Percentiles rank a stretch among this genome's conserved stretches.
Evolutionary conservation across 2,113 vertebrate genomes (phyloP).

Genomic region (Neotoma lepida): DNA sequence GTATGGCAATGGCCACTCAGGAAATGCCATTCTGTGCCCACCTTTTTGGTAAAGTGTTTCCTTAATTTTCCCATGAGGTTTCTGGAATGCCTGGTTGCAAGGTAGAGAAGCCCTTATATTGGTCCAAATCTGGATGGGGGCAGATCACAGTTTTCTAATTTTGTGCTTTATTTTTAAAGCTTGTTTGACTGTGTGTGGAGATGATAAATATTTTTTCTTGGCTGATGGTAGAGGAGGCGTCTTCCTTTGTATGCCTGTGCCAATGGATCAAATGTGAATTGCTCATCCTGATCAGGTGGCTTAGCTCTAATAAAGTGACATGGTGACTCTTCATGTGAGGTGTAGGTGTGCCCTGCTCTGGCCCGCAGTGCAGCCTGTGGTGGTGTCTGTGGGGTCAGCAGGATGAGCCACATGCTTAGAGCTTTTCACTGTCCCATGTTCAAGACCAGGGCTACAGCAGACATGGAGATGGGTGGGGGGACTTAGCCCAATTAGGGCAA

Average conservation of each 20-base stretch:
- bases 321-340: not conserved
- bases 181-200: not conserved
- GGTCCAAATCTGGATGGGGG: not conserved
- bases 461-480: not conserved
- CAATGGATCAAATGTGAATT: not conserved
- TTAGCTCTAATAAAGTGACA: not conserved
- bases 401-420: not conserved
- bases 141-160: not conserved
- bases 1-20: not conserved
- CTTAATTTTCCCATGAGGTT: not conserved
- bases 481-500: not conserved
- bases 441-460: not conserved
- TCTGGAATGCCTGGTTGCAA: not conserved
- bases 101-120: not conserved
- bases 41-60: not conserved
- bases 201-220: constrained; percentile 6
- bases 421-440: not conserved
- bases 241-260: not conserved
- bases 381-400: not conserved
- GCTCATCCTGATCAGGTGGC: not conserved
- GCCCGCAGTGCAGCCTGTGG: not conserved
- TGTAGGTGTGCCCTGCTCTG: not conserved
- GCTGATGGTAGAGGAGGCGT: not conserved
- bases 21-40: not conserved
- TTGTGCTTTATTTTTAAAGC: not conserved